Conservation (phyloP, 2,113 vertebrate species). For the Oxyruncus cristatus region DNA sequence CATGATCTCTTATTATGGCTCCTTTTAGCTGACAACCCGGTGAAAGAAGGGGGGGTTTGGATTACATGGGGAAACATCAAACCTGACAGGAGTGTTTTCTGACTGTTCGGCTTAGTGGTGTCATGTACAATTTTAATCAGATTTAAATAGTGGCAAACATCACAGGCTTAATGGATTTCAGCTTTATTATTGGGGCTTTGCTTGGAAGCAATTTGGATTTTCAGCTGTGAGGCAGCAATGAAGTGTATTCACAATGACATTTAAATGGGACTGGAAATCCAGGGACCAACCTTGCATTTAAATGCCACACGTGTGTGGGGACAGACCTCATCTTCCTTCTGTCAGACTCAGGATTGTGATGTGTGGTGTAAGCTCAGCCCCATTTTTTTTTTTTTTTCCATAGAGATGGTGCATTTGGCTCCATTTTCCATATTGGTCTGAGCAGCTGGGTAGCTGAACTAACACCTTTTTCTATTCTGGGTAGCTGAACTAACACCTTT, state of each 20-base stretch:
- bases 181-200: constrained; percentile 61
- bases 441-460: background rate
- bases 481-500: background rate
- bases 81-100: constrained; percentile 44
- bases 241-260: background rate
- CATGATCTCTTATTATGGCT: constrained; percentile 26
- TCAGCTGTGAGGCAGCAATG: constrained; percentile 13
- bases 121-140: constrained; percentile 56
- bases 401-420: background rate
- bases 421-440: background rate
- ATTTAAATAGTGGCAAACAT: constrained; percentile 66
- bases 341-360: fast-evolving
- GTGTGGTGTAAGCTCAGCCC: background rate
- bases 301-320: background rate
- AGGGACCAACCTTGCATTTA: background rate
- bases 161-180: constrained; percentile 62
- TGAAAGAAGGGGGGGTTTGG: constrained; percentile 40
- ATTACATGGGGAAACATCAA: constrained; percentile 15
- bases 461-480: background rate
- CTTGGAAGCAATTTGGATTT: constrained; percentile 60
- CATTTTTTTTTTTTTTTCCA: background rate
- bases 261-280: background rate
- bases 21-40: background rate
- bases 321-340: background rate
- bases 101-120: constrained; percentile 50